Base-by-base conservation (phyloP, 2,113 vertebrate species). In the Oxyruncus cristatus region DNA sequence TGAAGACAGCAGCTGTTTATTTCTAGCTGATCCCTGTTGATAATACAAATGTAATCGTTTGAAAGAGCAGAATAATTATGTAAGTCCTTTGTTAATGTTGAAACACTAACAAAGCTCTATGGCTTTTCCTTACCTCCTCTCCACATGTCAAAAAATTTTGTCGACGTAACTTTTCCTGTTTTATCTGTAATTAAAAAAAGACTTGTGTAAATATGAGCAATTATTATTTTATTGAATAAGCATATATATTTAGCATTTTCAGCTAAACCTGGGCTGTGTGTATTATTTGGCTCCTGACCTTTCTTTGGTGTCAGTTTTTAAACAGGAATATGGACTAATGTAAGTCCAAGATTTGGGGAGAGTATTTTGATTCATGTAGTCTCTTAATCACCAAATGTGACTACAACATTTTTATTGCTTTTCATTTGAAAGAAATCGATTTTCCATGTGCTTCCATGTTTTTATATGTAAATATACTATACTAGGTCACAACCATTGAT, bases 91-190 rank as follows among this genome's bases (percentile, higher is more conserved):
- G 20, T 66, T 52, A 83, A 74, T 2, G 3, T 8, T 55, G 44
- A 71, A 83, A 63, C 19, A 37, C 21, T 58, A 86, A 67, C 27
- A 88, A 77, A 90, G 12, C 35, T 88, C 47, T 55, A 0, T 42
- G 46, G 8, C 11, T 80, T 92, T 55, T 59, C 39, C 98, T 89
- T 97, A 98, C 98, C 98, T 62, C 93, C 95, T 68, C 30, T 6
- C 23, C 96, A 98, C 98, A 98, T 98, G 66, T 98, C 97, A 94
- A 98, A 98, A 90, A 56, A 94, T 4, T 41, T 37, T 8, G 85
- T 14, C 0, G 88, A 79, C 14, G 5, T 23, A 56, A 78, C 24
- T 74, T 98, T 87, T 84, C 98, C 98, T 15, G 98, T 98, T 70
- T 76, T 33, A 92, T 97, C 98, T 98, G 96, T 41, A 98, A 98